phyloP scores from a whole-genome alignment of 53 echinoderm and acorn worm genomes.

The Stichopus horrens region DNA sequence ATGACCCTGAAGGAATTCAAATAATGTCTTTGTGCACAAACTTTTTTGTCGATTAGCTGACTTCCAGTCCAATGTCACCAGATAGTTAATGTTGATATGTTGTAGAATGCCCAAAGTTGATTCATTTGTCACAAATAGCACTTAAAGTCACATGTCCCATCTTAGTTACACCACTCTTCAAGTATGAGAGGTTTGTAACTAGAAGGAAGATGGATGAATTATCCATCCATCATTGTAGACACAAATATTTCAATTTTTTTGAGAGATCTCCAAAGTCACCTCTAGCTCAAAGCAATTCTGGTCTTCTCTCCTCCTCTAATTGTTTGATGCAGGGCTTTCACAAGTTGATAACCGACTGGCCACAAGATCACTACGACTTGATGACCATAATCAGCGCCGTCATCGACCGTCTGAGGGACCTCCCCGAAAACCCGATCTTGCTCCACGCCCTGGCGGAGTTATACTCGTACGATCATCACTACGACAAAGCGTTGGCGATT shows the following conservation, averaged over 20 bases:
- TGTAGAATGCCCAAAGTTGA: too few species aligned
- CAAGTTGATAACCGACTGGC: constrained; percentile 89
- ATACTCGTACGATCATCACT: constrained; percentile 89
- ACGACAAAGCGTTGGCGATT: constrained; percentile 92
- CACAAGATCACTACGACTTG: constrained; percentile 88
- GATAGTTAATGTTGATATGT: too few species aligned
- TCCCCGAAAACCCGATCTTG: constrained; percentile 69
- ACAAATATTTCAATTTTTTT: background rate
- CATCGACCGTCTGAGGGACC: constrained; percentile 61
- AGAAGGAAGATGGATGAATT: background rate
- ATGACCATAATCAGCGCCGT: constrained; percentile 91
- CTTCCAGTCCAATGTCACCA: too few species aligned
- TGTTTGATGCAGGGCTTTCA: constrained; percentile 73
- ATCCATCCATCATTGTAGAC: background rate
- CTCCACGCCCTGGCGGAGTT: constrained; percentile 90
- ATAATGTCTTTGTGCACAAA: too few species aligned
- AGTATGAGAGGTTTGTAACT: background rate
- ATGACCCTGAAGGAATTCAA: too few species aligned
- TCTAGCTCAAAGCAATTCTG: too few species aligned
- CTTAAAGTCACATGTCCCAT: too few species aligned
- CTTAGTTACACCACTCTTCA: too few species aligned
- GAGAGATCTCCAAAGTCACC: background rate
- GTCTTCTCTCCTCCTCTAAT: background rate
- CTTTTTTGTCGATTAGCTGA: too few species aligned
- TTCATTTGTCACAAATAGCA: too few species aligned